phyloP scores from a whole-genome alignment of 92 coral and sea anemone species.

The Palythoa heliodiscus region DNA sequence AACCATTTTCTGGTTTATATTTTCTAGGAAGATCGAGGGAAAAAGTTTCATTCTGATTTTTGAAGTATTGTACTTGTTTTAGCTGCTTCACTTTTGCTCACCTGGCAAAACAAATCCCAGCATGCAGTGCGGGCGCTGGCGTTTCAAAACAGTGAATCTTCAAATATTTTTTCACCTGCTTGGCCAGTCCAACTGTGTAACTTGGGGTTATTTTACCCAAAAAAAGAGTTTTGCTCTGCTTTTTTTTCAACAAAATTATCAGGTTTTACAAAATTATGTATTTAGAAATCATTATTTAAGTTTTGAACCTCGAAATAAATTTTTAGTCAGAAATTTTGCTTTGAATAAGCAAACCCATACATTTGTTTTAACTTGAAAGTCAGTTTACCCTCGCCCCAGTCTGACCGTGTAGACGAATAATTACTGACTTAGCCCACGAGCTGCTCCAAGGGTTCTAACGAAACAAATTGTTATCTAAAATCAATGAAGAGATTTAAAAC shows the following conservation, averaged over 20 bases:
- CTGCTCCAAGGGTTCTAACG: too few relatives aligned
- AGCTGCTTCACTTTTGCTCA: background rate
- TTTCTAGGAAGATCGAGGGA: background rate
- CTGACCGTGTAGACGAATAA: background rate
- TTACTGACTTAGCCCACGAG: too few relatives aligned
- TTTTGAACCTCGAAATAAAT: background rate
- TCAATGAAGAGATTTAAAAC: too few relatives aligned
- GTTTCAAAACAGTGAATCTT: background rate
- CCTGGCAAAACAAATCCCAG: background rate
- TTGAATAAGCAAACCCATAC: background rate
- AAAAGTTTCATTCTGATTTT: background rate
- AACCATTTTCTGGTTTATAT: background rate
- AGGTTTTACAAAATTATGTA: background rate
- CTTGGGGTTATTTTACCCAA: background rate
- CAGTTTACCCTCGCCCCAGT: background rate
- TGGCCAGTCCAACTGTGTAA: slow-evolving; percentile 6
- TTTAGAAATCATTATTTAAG: background rate
- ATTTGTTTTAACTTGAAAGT: background rate
- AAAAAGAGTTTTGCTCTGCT: background rate
- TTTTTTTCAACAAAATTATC: background rate
- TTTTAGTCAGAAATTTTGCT: background rate
- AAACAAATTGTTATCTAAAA: too few relatives aligned
- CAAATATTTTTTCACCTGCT: background rate
- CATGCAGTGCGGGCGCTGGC: background rate
- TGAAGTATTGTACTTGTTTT: background rate